Conservation (phyloP, 2,797 vertebrate species). For the Cyclura pinguis region DNA sequence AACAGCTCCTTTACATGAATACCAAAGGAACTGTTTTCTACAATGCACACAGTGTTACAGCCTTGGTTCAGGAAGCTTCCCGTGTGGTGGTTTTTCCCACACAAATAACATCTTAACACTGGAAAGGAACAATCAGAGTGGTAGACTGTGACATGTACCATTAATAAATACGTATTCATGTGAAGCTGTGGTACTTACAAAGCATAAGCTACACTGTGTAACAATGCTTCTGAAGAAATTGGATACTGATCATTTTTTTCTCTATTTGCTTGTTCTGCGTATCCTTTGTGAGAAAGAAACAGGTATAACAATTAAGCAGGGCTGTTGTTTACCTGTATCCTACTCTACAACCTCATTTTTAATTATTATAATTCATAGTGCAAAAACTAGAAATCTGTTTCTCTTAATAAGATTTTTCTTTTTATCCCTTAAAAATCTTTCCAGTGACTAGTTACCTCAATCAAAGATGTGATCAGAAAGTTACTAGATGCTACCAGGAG, state of each 20-base stretch:
- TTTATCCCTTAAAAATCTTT: neutral
- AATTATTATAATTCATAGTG: conserved; percentile 12
- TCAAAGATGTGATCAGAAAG: too few relatives aligned
- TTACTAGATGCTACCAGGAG: neutral
- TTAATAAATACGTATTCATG: neutral
- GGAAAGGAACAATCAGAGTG: neutral
- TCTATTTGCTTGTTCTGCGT: conserved; percentile 2
- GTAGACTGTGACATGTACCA: neutral
- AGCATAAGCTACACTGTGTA: neutral
- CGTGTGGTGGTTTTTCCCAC: neutral
- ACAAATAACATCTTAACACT: neutral
- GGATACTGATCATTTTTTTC: neutral
- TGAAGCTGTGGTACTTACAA: neutral
- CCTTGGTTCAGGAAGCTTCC: neutral
- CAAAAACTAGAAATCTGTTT: neutral
- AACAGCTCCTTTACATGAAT: neutral
- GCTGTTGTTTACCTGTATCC: conserved; percentile 10
- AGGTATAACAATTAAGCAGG: conserved; percentile 15
- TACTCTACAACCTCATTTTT: neutral
- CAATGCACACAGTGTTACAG: neutral
- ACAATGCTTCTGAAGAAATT: neutral
- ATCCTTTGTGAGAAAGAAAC: neutral
- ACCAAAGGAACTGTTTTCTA: neutral
- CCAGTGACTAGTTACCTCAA: too few relatives aligned
- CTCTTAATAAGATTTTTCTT: neutral